phyloP scores from a whole-genome alignment of 2,888 invertebrate genomes.

The Meliscaeva auricollis region DNA sequence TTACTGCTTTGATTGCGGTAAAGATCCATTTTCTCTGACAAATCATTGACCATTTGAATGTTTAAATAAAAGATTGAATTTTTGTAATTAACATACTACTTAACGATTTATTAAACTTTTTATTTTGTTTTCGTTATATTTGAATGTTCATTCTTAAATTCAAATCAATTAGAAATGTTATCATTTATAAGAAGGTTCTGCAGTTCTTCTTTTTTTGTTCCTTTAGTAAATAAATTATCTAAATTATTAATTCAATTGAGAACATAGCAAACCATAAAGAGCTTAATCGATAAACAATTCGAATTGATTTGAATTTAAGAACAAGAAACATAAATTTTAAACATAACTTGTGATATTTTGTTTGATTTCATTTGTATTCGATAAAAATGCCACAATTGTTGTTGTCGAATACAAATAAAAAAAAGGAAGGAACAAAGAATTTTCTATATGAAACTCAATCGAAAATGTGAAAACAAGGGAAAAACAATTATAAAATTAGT shows the following conservation, averaged over 20 bases:
- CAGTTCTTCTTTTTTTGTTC: background rate
- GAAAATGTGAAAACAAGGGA: conserved; percentile 12
- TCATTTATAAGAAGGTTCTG: background rate
- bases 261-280: too few species aligned
- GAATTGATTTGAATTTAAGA: conserved; percentile 9
- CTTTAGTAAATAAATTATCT: too few species aligned
- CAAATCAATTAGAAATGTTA: conserved; percentile 11
- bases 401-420: conserved; percentile 14
- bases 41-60: too few species aligned
- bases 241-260: too few species aligned
- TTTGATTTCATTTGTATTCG: background rate
- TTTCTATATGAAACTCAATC: conserved; percentile 25
- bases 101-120: conserved; percentile 70
- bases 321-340: background rate
- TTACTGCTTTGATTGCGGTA: too few species aligned
- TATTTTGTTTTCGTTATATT: conserved; percentile 37
- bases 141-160: background rate
- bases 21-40: too few species aligned
- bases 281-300: background rate
- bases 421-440: conserved; percentile 33
- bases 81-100: conserved; percentile 66
- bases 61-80: too few species aligned
- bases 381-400: background rate
- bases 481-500: conserved; percentile 46
- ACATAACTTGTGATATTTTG: background rate